Base-by-base conservation (phyloP, 2,797 vertebrate genomes). In the Gastrophryne carolinensis region DNA sequence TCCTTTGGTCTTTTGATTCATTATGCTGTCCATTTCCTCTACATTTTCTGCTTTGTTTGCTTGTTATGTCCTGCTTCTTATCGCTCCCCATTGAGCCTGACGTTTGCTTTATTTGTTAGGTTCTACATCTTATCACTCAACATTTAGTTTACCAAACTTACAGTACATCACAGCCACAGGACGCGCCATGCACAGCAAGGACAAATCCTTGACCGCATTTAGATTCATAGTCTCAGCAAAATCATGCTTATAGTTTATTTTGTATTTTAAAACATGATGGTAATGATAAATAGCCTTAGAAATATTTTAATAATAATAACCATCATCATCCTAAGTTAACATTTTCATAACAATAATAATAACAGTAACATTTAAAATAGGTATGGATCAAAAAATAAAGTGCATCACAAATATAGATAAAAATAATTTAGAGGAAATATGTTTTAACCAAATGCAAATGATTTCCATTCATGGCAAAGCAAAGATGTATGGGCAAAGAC, bases 61-160 rank as follows among this genome's bases (percentile, higher is more conserved):
- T 69, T 35, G 3, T 69, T 69, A 35, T 39, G 34, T 53, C 24
- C 35, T 56, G 26, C 52, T 41, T 69, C 66, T 69, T 69, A 69
- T 69, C 66, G 24, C 52, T 69, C 35, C 52, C 52, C 35, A 69
- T 69, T 69, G 66, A 69, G 52, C 17, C 13, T 44, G 66, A 57
- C 52, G 35, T 69, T 69, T 69, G 41, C 35, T 69, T 54, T 69
- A 69, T 69, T 69, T 69, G 66, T 69, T 69, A 57, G 66, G 66
- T 56, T 57, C 37, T 68, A 54, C 65, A 68, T 68, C 65, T 69
- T 69, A 69, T 69, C 66, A 35, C 49, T 69, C 34, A 69, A 35
- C 66, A 69, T 69, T 69, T 69, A 69, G 32, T 69, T 69, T 56
- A 35, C 66, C 66, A 69, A 69, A 69, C 53, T 17, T 34, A 49